Evolutionary conservation across 2,888 invertebrate genomes (phyloP), one percentile per base, ranked within the genome.

Genomic region (Leptopilina myrica): DNA sequence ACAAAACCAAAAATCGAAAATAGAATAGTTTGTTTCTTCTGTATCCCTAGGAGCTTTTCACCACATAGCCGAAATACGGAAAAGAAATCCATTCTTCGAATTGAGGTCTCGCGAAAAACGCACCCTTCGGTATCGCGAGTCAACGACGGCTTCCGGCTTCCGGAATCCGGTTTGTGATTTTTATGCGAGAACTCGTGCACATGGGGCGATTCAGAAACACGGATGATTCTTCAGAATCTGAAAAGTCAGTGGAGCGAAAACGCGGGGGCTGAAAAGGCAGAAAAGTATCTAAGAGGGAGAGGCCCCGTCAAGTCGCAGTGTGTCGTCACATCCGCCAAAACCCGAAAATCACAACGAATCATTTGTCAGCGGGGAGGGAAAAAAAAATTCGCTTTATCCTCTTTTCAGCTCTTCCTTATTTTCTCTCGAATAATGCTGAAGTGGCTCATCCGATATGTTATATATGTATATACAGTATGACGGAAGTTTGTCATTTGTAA

Each of bases 151-250:
- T 20, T 87, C 84, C 84, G 79, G 85, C 86, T 85, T 90, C 89
- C 90, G 87, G 87, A 80, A 88, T 89, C 88, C 87, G 88, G 85
- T 90, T 90, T 84, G 85, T 84, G 85, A 89, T 90, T 89, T 89
- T 90, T 89, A 86, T 87, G 80, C 59, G 69, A 78, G 69, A 73
- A 43, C 43, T 8, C 43, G 20, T 33, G 33, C 33, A 33, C 33
- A 33, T 33, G 33, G 40, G 59, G 20, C 77, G 64, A 80, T 53
- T 78, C 64, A 65, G 77, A 76, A 20, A 75, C 79, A 81, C 76
- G 85, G 85, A 90, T 89, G 89, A 90, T 90, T 90, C 88, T 84
- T 87, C 87, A 87, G 88, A 90, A 90, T 90, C 89, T 89, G 89
- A 90, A 90, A 90, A 90, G 85, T 89, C 87, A 89, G 87, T 87